These are phyloP conservation scores for Prolemur simus DNA, from an alignment of 2,113 vertebrate genomes.

Conservation along the genomic window DNA sequence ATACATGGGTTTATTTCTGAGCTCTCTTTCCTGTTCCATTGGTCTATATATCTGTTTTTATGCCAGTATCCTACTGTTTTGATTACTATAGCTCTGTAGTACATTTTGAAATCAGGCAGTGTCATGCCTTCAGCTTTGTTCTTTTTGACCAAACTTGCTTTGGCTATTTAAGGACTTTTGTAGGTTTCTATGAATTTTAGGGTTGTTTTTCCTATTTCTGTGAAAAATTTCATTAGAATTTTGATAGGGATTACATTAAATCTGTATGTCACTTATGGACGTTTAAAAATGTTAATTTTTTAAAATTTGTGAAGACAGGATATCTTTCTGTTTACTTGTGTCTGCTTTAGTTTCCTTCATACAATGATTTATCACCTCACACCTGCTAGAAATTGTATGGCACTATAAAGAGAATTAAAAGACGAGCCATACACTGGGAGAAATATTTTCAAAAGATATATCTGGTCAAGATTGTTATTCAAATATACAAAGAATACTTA, in stretches of 20 bases:
- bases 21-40: neutral
- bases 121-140: neutral
- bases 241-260: neutral
- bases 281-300: neutral
- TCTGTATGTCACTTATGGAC: neutral
- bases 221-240: neutral
- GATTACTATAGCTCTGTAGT: neutral
- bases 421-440: neutral
- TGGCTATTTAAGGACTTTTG: neutral
- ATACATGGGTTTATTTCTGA: neutral
- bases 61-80: neutral
- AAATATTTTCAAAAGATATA: neutral
- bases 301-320: neutral
- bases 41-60: too few species aligned
- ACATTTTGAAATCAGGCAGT: neutral
- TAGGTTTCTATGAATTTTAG: neutral
- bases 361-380: neutral
- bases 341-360: neutral
- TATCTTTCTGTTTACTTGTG: neutral
- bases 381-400: neutral
- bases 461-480: neutral
- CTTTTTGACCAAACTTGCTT: neutral
- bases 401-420: neutral
- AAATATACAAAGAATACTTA: neutral
- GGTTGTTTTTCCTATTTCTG: neutral